Base-by-base conservation (phyloP, 2,113 vertebrate species). In the Physeter macrocephalus region DNA sequence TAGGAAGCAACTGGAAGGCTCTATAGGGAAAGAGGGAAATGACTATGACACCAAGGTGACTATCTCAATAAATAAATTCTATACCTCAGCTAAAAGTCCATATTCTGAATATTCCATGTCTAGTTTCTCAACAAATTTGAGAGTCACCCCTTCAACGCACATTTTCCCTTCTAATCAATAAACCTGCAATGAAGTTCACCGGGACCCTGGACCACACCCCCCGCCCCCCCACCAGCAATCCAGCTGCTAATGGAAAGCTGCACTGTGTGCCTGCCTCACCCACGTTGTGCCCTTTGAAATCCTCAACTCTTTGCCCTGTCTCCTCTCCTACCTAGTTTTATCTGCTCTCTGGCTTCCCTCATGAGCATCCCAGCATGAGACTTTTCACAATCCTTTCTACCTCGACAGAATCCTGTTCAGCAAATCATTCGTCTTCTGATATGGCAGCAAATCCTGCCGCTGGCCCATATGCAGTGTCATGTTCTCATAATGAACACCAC, bases 341-440 rank as follows among this genome's bases (percentile, higher is more conserved):
- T 62, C 29, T 75, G 72, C 34, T 91, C 0, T 78, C 66, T 71
- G n/a, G 59, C 71, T 83, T 67, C 61, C 54, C 10, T 88, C 77
- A 15, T 29, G 41, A 62, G 59, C 64, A 71, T 81, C 49, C 8
- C 77, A 96, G 95, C 43, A 34, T 31, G 75, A 81, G 54, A 54
- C 34, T 49, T 87, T 83, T 84, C 90, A 74, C 81, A 59, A 46
- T 74, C 67, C 52, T 52, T 85, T 93, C 92, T 71, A 27, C 69
- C 61, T 95, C 39, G 0, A 49, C 21, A 10, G 67, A 52, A 21
- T 69, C 72, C 77, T 62, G n/a, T 93, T 92, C 90, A 80, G 83
- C 39, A 91, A 92, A 59, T 92, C 94, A 84, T 87, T 97, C 83
- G 59, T 90, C 95, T 96, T 83, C 64, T 88, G 59, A 94, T 69